Evolutionary conservation across 1,140 invertebrate genomes (phyloP), one percentile per base, ranked within the genome.

Genomic region (Caenorhabditis inopinata): DNA sequence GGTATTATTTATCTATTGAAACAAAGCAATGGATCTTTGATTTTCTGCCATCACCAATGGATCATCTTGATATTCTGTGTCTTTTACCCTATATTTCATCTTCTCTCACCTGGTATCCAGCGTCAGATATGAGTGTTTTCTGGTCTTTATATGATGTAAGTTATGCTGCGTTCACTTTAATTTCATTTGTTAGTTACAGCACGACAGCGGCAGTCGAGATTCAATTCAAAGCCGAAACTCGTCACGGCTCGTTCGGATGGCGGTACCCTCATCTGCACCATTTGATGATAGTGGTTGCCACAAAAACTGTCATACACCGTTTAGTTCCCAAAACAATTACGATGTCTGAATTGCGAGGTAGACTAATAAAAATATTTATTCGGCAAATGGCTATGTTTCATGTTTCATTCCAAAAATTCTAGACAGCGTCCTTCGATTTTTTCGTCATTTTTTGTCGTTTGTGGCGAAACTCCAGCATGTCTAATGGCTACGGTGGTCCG

Each of bases 21-120:
- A 62, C 53, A 35, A 62, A 62, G 21, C 29, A 9, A n/a, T 62
- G 53, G 53, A 62, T 62, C n/a, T 62, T 62, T n/a, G 27, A n/a
- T 32, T 62, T 62, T 35, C 11, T 62, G 6, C 53, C 53, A 32
- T 35, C 53, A n/a, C 53, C 53, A 32, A 62, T 62, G 27, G 53
- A 62, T 32, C 35, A 32, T 7, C 27, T 25, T 25, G 53, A 62
- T 62, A 62, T 62, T 32, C 11, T 62, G 6, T 62, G 53, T n/a
- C 29, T 62, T 18, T 16, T 62, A 3, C 53, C 53, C 3, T 62
- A 62, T 16, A 18, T 62, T 35, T 62, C 53, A 7, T 62, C 53
- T 0, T 62, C 53, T 5, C 53, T 62, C 35, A 62, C 53, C 11
- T 62, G 53, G 53, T 62, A 62, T 62, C 53, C 53, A 3, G 53